Evolutionary conservation across 2,797 vertebrate species (phyloP), one percentile per base, ranked within the genome.

Genomic region (Cyprinodon diabolis): DNA sequence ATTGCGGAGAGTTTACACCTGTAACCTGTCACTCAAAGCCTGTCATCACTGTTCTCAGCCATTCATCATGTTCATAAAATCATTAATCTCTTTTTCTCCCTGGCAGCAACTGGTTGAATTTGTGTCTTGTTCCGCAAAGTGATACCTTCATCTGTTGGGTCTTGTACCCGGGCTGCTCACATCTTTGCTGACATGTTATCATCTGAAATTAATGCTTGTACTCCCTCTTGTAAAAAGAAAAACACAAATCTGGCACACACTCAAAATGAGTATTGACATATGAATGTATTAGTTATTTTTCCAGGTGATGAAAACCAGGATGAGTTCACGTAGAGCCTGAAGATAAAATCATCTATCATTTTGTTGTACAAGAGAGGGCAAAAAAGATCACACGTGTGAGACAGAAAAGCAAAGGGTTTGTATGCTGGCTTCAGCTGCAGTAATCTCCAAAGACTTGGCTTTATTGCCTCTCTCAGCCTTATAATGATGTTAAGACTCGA

Each of bases 51-150:
- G 66, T 90, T 90, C 86, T 78, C 76, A 66, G 90, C 85, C 92
- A 94, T 96, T 94, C 94, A 94, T 96, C 94, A 94, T 94, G 84
- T 91, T 91, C 66, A 35, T 48, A 90, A 94, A 94, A 90, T 90
- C 93, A 94, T 95, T 94, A 89, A 94, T 95, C 93, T 94, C 81
- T 76, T 81, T 92, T 63, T 77, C 76, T 87, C 66, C 82, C 69
- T 55, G 75, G 74, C 68, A 92, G 90, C 92, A 93, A 93, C 92
- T 93, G 85, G 87, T 80, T 81, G 73, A 85, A 79, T 82, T 71
- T 66, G 73, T 23, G 60, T 84, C 87, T 81, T 76, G 74, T 84
- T 83, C 68, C 0, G 37, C 80, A 60, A 74, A 78, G 66, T 54
- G 75, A 86, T 77, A 84, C 74, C 66, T 81, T 85, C 80, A 89